Evolutionary conservation across 2,113 vertebrate species (phyloP), one percentile per base, ranked within the genome.

Genomic region (Equus quagga): DNA sequence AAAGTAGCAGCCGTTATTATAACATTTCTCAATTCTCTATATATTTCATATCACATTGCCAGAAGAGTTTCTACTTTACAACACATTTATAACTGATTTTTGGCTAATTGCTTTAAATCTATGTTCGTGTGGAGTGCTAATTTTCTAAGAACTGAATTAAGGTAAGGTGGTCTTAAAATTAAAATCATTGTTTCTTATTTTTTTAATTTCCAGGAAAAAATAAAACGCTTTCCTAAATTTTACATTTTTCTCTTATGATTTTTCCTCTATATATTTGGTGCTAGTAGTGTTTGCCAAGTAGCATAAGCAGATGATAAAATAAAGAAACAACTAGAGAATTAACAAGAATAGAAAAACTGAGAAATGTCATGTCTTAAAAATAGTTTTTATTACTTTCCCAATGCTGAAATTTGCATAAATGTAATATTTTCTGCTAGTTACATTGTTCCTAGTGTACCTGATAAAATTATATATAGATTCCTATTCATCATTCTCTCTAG

Each of bases 131-230:
- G 26, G 70, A 70, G 62, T 69, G n/a, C 36, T 95, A 23, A 79
- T 69, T 83, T 89, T 91, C 41, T 90, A 75, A 92, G n/a, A 83
- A 51, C 28, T 46, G 1, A 90, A 90, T 46, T 80, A 67, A 96
- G 44, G 6, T 76, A 67, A 92, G 2, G 2, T n/a, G 56, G 72
- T 41, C 51, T 64, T 60, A 36, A 92, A 36, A 81, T 65, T 90
- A 51, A 90, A 78, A 86, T 44, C 23, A 21, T 41, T 84, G 8
- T 17, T 97, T 93, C 4, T 82, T 56, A 12, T 65, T 89, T 96
- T 75, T 65, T 8, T 28, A 58, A 78, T 69, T 78, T 1, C 12
- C 12, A 44, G 21, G 1, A 58, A 94, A 41, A 44, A 64, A 21
- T 51, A 54, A 67, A 92, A 58, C 1, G 44, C 17, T 84, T 49